Percentiles rank a stretch among this genome's conserved stretches.
Conservation (phyloP, 2,797 vertebrate genomes). For the Rhinichthys osculus region DNA sequence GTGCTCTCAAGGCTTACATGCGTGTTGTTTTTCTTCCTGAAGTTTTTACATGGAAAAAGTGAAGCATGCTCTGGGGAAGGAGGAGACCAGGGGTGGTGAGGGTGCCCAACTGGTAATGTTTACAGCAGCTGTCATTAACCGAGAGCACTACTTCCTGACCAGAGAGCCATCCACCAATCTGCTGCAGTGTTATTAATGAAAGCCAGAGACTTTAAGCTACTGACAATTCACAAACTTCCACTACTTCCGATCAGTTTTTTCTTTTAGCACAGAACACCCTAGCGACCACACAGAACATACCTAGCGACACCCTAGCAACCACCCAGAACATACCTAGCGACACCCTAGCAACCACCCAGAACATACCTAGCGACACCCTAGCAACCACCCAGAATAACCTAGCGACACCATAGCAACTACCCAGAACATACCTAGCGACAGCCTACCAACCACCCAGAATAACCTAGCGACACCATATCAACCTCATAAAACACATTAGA, state of each 20-base stretch:
- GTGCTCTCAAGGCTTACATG: slow-evolving; percentile 57
- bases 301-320: background rate
- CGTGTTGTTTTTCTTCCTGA: slow-evolving; percentile 27
- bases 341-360: background rate
- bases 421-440: too few species aligned
- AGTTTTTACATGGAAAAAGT: slow-evolving; percentile 39
- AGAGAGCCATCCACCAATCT: slow-evolving; percentile 20
- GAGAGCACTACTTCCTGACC: slow-evolving; percentile 59
- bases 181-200: slow-evolving; percentile 27
- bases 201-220: background rate
- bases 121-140: slow-evolving; percentile 59
- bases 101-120: slow-evolving; percentile 57
- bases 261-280: background rate
- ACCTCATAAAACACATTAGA: background rate
- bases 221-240: background rate
- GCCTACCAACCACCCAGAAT: too few species aligned
- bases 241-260: background rate
- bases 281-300: background rate
- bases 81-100: slow-evolving; percentile 31
- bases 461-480: too few species aligned
- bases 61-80: slow-evolving; percentile 24
- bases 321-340: background rate
- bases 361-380: background rate
- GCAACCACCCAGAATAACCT: background rate
- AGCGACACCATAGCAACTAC: too few species aligned